These are phyloP conservation scores for Geopemphigus sp. DNA, from an alignment of 1,140 invertebrate species.

Conservation along the genomic window DNA sequence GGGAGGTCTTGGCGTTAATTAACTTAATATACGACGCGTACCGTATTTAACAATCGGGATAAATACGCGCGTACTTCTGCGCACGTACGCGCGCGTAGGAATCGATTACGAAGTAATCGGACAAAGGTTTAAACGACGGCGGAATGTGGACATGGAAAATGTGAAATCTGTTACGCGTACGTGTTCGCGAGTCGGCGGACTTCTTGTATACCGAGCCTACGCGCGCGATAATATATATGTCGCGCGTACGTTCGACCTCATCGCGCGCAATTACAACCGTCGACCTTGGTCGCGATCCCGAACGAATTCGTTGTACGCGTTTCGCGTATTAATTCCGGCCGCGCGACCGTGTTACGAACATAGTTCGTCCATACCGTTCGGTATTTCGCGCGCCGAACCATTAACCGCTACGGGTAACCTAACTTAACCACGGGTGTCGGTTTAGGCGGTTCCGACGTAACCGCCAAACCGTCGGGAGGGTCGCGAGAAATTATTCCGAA, in stretches of 20 bases:
- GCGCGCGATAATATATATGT: background rate
- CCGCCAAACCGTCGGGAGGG: too few species aligned
- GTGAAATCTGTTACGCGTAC: conserved; percentile 25
- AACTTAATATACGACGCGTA: background rate
- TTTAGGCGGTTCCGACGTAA: too few species aligned
- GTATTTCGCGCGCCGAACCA: too few species aligned
- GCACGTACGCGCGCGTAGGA: too few species aligned
- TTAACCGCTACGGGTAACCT: too few species aligned
- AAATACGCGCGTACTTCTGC: background rate
- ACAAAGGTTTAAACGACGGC: conserved; percentile 1
- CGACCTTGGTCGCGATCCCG: conserved; percentile 5
- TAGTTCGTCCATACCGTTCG: too few species aligned
- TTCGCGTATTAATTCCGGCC: too few species aligned
- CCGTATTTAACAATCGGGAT: conserved; percentile 14
- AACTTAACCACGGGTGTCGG: too few species aligned
- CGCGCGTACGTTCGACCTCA: background rate
- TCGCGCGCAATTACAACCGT: background rate
- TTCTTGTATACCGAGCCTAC: background rate
- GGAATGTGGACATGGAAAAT: conserved; percentile 36
- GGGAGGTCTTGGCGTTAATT: conserved; percentile 35
- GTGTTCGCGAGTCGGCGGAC: background rate
- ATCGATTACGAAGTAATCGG: conserved; percentile 11
- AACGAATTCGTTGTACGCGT: too few species aligned
- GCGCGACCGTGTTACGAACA: too few species aligned
- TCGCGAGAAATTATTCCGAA: too few species aligned